Percentiles rank a stretch among this genome's conserved stretches.
Conservation (phyloP, 2,888 invertebrate genomes). For the Ryuthela nishihirai region DNA sequence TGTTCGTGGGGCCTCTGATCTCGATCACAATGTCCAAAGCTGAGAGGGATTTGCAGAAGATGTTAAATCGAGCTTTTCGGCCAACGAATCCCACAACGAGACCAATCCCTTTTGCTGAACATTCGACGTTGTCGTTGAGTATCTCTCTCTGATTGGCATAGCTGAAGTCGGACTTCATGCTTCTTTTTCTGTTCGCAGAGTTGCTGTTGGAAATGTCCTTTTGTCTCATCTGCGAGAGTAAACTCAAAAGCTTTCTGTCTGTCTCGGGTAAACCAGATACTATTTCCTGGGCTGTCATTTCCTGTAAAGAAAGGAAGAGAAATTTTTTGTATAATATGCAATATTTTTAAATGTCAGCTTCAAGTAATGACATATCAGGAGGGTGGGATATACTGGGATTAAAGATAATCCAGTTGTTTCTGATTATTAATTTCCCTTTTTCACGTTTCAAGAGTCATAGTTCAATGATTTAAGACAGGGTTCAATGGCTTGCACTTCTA, state of each 20-base stretch:
- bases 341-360: too few species aligned
- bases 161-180: too few species aligned
- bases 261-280: constrained; percentile 46
- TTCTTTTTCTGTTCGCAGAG: too few species aligned
- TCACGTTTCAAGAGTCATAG: too few species aligned
- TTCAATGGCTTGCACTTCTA: too few species aligned
- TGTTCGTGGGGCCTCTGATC: constrained; percentile 47
- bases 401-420: too few species aligned
- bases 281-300: constrained; percentile 48
- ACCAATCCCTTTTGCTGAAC: constrained; percentile 48
- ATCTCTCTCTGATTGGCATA: neutral
- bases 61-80: constrained; percentile 47
- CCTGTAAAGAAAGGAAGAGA: constrained; percentile 19
- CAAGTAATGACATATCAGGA: too few species aligned
- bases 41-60: constrained; percentile 39
- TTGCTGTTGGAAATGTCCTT: too few species aligned
- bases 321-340: neutral
- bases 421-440: too few species aligned
- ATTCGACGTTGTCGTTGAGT: constrained; percentile 17
- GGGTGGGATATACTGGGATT: too few species aligned
- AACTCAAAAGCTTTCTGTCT: constrained; percentile 46
- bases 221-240: constrained; percentile 46
- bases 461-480: too few species aligned
- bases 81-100: constrained; percentile 48
- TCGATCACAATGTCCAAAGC: constrained; percentile 44